Conservation (phyloP, 2,888 invertebrate genomes). For the Spilarctia lutea region DNA sequence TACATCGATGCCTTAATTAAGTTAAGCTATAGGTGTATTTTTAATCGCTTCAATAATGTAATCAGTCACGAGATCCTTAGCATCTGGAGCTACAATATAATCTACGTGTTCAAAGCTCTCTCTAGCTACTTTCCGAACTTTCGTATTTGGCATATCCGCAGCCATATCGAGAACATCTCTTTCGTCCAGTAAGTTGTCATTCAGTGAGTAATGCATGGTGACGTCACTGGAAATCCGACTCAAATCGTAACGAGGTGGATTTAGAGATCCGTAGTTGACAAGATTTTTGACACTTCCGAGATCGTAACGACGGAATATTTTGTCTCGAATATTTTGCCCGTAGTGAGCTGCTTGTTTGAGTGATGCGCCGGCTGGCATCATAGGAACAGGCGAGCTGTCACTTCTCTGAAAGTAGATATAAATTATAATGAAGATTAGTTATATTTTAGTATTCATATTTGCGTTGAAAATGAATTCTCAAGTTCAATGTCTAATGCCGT, state of each 20-base stretch:
- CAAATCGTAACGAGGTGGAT: conserved; percentile 67
- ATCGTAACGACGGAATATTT: conserved; percentile 66
- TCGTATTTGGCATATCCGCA: conserved; percentile 62
- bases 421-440: not conserved
- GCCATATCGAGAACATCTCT: conserved; percentile 70
- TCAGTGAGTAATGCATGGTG: conserved; percentile 70
- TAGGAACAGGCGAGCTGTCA: not conserved
- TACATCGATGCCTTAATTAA: not conserved
- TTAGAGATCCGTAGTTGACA: conserved; percentile 53
- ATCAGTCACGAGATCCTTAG: conserved; percentile 67
- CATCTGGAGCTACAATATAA: conserved; percentile 61
- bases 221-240: conserved; percentile 61
- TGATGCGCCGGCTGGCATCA: conserved; percentile 58
- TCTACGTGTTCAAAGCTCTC: conserved; percentile 66
- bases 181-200: conserved; percentile 63
- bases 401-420: conserved; percentile 23
- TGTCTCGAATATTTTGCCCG: conserved; percentile 73
- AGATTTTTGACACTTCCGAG: conserved; percentile 58
- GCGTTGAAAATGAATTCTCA: not conserved
- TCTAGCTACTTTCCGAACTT: conserved; percentile 62
- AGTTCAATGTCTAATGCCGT: not conserved
- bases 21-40: conserved; percentile 4
- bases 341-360: conserved; percentile 74
- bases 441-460: not conserved
- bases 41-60: conserved; percentile 60